These are phyloP conservation scores for Neotoxoptera formosana DNA, from an alignment of 1,140 invertebrate genomes.

Conservation along the genomic window DNA sequence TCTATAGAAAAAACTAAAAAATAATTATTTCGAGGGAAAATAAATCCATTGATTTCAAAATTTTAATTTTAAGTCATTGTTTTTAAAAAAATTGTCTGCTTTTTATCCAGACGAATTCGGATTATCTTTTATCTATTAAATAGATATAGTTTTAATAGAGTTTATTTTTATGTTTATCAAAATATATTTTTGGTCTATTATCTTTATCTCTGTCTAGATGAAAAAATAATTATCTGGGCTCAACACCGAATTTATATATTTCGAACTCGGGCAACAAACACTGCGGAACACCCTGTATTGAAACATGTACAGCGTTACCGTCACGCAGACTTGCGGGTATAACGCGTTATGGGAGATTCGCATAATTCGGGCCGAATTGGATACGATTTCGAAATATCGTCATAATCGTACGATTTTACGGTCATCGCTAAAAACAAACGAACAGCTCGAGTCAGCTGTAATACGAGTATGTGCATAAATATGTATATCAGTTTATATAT, in stretches of 20 bases:
- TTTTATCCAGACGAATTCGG: no score
- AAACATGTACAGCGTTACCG: background rate
- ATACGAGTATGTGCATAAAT: background rate
- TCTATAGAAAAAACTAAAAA: no score
- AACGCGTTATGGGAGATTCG: background rate
- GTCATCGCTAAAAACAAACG: background rate
- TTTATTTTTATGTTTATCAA: no score
- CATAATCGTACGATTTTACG: constrained; percentile 21
- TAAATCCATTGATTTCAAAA: no score
- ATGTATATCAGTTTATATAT: background rate
- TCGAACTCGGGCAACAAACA: background rate
- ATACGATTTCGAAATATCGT: constrained; percentile 13
- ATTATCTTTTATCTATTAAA: no score
- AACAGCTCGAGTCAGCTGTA: background rate
- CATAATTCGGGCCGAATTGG: background rate
- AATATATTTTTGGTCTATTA: no score
- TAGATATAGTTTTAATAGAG: no score
- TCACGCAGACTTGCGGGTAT: background rate
- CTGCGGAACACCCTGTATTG: background rate
- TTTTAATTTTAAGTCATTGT: no score
- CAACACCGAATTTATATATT: background rate
- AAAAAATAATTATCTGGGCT: no score
- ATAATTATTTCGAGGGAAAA: no score
- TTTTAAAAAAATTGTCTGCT: no score
- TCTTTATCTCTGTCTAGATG: no score